These are phyloP conservation scores for Paraescarpia echinospica DNA, from an alignment of 1,140 invertebrate species.

Conservation along the genomic window DNA sequence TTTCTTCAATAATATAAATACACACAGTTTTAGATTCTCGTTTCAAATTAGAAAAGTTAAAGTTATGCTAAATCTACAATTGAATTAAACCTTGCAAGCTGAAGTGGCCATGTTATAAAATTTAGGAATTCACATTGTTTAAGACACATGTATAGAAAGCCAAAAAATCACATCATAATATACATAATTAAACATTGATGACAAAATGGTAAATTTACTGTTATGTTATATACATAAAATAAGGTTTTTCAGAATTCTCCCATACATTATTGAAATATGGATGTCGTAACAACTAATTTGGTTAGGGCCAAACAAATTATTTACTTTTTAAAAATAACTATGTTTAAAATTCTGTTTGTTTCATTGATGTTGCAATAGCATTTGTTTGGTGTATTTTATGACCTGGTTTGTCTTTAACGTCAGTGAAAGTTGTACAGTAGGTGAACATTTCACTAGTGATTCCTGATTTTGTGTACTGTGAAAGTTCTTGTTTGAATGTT, in stretches of 20 bases:
- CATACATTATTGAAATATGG: background rate
- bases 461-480: background rate
- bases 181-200: background rate
- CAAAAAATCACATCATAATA: no score
- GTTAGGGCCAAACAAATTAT: no score
- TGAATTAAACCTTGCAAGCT: no score
- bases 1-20: no score
- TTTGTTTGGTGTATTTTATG: background rate
- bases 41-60: no score
- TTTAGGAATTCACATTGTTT: no score
- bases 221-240: background rate
- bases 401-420: background rate
- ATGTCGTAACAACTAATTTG: background rate
- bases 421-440: background rate
- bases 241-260: background rate
- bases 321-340: no score
- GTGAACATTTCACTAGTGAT: background rate
- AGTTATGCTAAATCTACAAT: no score
- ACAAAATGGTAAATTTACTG: background rate
- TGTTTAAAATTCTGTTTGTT: background rate
- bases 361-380: background rate
- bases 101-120: no score
- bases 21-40: no score
- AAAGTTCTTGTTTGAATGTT: background rate
- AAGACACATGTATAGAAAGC: no score